phyloP scores from a whole-genome alignment of 2,888 invertebrate species.

The Rhingia campestris region DNA sequence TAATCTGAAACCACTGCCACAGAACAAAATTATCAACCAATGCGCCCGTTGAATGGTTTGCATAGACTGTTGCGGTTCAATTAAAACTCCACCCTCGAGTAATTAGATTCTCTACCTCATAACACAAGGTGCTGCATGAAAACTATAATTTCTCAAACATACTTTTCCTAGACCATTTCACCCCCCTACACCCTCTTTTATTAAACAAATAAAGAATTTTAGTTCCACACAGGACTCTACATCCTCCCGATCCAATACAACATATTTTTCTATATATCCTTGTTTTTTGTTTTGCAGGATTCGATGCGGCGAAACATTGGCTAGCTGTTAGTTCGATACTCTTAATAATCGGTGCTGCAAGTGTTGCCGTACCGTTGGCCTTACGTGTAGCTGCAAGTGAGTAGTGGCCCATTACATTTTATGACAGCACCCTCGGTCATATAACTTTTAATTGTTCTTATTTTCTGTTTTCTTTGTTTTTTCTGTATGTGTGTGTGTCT shows the following conservation, averaged over 20 bases:
- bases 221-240: conserved; percentile 15
- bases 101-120: too few relatives aligned
- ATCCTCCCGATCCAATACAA: not conserved
- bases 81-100: too few relatives aligned
- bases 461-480: conserved; percentile 9
- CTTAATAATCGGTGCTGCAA: conserved; percentile 90
- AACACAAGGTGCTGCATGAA: too few relatives aligned
- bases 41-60: too few relatives aligned
- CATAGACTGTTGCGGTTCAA: too few relatives aligned
- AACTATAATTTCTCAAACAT: not conserved
- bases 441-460: conserved; percentile 56
- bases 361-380: conserved; percentile 91
- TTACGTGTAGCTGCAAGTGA: conserved; percentile 88
- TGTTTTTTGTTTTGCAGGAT: conserved; percentile 81
- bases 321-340: conserved; percentile 90
- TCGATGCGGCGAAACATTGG: conserved; percentile 88
- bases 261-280: conserved; percentile 8
- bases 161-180: not conserved
- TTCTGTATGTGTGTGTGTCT: conserved; percentile 5
- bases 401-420: conserved; percentile 74
- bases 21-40: too few relatives aligned
- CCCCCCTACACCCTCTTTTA: not conserved
- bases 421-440: conserved; percentile 36
- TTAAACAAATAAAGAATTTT: conserved; percentile 27
- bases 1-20: too few relatives aligned